Conservation (phyloP, 2,113 vertebrate species). For the Cochlearius cochlearius region DNA sequence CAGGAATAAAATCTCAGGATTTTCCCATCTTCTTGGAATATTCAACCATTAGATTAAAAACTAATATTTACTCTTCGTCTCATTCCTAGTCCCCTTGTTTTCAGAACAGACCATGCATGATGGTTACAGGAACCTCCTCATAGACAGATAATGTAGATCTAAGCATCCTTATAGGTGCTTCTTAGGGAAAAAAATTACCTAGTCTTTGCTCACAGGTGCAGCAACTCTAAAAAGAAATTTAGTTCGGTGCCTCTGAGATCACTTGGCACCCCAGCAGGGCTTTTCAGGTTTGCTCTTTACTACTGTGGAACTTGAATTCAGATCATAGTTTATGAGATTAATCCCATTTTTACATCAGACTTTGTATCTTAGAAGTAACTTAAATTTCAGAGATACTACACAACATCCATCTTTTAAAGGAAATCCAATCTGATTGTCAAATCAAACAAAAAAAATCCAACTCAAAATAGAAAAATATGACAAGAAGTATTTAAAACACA, state of each 20-base stretch:
- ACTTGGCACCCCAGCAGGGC: neutral
- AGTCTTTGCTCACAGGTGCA: neutral
- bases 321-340: neutral
- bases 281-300: neutral
- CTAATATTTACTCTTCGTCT: neutral
- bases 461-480: neutral
- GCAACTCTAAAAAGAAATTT: neutral
- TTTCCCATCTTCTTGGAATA: neutral
- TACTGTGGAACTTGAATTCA: neutral
- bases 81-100: neutral
- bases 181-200: neutral
- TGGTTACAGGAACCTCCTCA: neutral
- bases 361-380: neutral
- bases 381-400: neutral
- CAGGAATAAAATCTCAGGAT: neutral
- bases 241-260: neutral
- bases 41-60: neutral
- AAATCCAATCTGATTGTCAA: neutral
- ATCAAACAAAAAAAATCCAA: neutral
- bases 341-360: neutral
- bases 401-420: neutral
- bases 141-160: neutral
- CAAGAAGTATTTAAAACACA: neutral
- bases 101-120: accelerated
- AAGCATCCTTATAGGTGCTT: neutral